Base-by-base conservation (phyloP, 2,797 vertebrate species). In the Helostoma temminkii region DNA sequence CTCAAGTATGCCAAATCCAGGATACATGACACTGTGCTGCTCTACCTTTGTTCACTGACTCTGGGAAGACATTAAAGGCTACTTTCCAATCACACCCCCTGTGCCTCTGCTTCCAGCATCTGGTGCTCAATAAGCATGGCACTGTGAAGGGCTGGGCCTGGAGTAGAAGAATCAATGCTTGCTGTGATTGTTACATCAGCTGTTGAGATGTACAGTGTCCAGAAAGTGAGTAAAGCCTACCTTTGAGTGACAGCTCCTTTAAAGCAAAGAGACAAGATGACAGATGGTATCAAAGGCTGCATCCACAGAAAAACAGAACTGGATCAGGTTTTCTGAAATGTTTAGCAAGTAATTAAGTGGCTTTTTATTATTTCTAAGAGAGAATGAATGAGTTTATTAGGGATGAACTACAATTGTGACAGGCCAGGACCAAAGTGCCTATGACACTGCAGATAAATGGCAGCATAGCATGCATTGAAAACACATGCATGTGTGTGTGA, bases 221-320 rank as follows among this genome's bases (percentile, higher is more conserved):
- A 73, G 66, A 78, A 80, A 70, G 68, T 70, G 74, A 71, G 71
- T 9, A 45, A 60, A 68, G 74, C 66, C 37, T 11, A 62, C 43
- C 66, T 78, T 16, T 84, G 82, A 91, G 18, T 85, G 90, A 82
- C 84, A 57, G 84, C 71, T 66, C 37, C 66, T 71, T 84, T 81
- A 81, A 83, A 80, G 76, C 46, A 47, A 75, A 83, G 65, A 63
- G 83, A 91, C 86, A 81, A 67, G 65, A 70, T 85, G 81, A 85
- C 88, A 88, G 87, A 89, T 83, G 89, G 75, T 69, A 65, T 83
- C 78, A 78, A 76, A 80, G 76, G 50, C 50, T 11, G 43, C 54
- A 3, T 41, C 67, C 75, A 42, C 37, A 26, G 55, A 81, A 60
- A 79, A 62, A 5, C n/a, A 0, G 49, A 66, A 42, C 48, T 12